phyloP scores from a whole-genome alignment of 2,888 invertebrate species.

The Barypeithes pellucidus region DNA sequence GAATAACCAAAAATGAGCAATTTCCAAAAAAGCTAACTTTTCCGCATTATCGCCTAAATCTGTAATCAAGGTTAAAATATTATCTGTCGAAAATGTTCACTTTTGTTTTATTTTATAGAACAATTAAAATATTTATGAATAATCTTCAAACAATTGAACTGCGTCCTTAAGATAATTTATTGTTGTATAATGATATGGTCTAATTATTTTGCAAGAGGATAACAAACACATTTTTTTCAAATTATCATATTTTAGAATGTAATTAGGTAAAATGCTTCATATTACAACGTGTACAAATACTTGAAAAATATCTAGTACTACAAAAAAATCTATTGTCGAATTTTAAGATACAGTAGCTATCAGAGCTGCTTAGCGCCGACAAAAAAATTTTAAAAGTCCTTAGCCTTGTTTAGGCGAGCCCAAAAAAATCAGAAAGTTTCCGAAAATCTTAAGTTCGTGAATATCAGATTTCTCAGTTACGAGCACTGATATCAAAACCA shows the following conservation, averaged over 20 bases:
- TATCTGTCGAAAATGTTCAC: not conserved
- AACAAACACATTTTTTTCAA: not conserved
- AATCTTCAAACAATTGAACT: slow-evolving; percentile 4
- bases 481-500: too few relatives aligned
- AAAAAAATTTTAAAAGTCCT: not conserved
- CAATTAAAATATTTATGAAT: slow-evolving; percentile 19
- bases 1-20: too few relatives aligned
- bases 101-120: slow-evolving; percentile 5
- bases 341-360: too few relatives aligned
- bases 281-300: too few relatives aligned
- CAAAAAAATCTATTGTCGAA: too few relatives aligned
- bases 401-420: too few relatives aligned
- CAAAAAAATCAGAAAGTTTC: too few relatives aligned
- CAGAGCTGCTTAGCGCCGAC: not conserved
- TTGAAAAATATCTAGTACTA: too few relatives aligned
- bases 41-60: not conserved
- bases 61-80: not conserved
- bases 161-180: slow-evolving; percentile 9
- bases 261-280: not conserved
- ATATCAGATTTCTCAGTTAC: too few relatives aligned
- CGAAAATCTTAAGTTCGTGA: too few relatives aligned
- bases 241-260: not conserved
- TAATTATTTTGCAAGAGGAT: not conserved
- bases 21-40: not conserved
- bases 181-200: not conserved